A percentile compares a stretch with the other conserved stretches of the same genome.
These are phyloP conservation scores for Leptodactylus fallax DNA, from an alignment of 2,797 vertebrate species.

Conservation along the genomic window DNA sequence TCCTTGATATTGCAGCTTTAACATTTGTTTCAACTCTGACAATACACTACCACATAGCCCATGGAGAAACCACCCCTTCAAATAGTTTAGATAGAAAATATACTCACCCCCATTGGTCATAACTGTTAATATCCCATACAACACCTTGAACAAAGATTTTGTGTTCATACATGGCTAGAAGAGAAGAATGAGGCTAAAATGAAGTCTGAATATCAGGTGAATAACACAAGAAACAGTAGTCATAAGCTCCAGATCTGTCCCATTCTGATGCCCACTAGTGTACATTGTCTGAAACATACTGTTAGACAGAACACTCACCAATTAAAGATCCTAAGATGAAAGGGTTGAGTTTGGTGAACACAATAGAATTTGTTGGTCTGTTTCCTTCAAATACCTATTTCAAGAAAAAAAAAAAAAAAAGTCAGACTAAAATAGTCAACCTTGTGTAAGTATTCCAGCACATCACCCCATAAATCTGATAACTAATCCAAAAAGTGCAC, in stretches of 20 bases:
- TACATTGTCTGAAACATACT: not conserved
- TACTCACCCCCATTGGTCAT: slow-evolving; percentile 98
- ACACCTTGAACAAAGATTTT: slow-evolving; percentile 98
- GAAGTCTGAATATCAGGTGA: not conserved
- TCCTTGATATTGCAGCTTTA: too few relatives aligned
- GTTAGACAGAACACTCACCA: slow-evolving; percentile 75
- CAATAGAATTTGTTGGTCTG: slow-evolving; percentile 93
- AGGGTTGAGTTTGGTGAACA: slow-evolving; percentile 92
- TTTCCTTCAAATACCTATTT: slow-evolving; percentile 96
- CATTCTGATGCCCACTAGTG: too few relatives aligned
- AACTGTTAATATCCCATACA: slow-evolving; percentile 98
- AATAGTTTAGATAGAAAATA: too few relatives aligned
- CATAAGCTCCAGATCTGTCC: too few relatives aligned
- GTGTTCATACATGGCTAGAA: slow-evolving; percentile 94
- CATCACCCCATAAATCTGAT: too few relatives aligned
- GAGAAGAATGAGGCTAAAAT: not conserved
- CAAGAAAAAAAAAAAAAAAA: not conserved
- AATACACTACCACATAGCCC: too few relatives aligned
- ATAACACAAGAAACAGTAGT: too few relatives aligned
- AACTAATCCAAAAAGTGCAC: too few relatives aligned
- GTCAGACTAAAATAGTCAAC: not conserved
- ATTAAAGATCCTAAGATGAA: slow-evolving; percentile 92
- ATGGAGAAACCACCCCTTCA: too few relatives aligned
- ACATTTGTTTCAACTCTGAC: too few relatives aligned
- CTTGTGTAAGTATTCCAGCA: not conserved